Base-by-base conservation (phyloP, 2,797 vertebrate species). In the Hafferia zeledoni region DNA sequence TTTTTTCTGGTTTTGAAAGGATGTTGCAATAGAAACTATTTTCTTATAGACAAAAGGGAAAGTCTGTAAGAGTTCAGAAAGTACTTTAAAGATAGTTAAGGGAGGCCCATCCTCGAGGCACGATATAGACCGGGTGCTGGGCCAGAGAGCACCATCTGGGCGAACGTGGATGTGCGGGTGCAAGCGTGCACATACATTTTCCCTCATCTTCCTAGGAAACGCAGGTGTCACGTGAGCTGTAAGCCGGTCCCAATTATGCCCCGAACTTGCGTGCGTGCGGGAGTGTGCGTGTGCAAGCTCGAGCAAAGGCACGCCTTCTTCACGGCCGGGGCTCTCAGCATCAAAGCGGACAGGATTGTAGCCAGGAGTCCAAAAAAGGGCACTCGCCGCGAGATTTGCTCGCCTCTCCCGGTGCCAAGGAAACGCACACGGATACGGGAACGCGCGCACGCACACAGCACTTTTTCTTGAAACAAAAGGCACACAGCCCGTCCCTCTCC, bases 61-160 rank as follows among this genome's bases (percentile, higher is more conserved):
- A 52, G 43, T 46, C 61, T 24, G 13, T 25, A 59, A 37, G 39
- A 75, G 49, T 61, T 61, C 41, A 44, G 30, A 49, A 35, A 71
- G 20, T 17, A 23, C 28, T 60, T 65, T 3, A 6, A 43, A 49
- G 57, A 17, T 4, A n/a, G 2, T 16, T 44, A 28, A 14, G 46
- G 19, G 15, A 47, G 30, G 35, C 9, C 35, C 44, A 80, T 24
- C 46, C 25, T 27, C 1, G 3, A 30, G 44, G 46, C 41, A 33
- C 4, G 7, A 12, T 17, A 25, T 0, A 27, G 31, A 18, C 30
- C 1, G 2, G 6, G n/a, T 4, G 19, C 25, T 19, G 59, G 15
- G 18, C 28, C 27, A 13, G 53, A 50, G 30, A 61, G 17, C 65
- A 63, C 3, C 28, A 20, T 41, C 63, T 31, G 61, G 17, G 50